phyloP scores from a whole-genome alignment of 2,888 invertebrate genomes.

The Harpagoxenus sublaevis region DNA sequence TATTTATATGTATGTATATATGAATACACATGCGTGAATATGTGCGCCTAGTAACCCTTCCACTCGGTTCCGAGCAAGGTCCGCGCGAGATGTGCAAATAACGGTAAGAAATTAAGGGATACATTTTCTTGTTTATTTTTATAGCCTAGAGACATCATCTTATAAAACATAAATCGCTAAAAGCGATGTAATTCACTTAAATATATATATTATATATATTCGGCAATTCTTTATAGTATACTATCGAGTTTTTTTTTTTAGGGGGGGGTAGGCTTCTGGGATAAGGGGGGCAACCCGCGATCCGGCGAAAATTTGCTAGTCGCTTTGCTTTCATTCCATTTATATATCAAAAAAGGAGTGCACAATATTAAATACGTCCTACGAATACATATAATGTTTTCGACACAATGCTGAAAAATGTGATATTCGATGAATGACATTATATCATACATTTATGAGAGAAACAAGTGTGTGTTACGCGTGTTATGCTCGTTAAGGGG shows the following conservation, averaged over 20 bases:
- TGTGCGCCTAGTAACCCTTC: slow-evolving; percentile 11
- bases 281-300: background rate
- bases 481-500: slow-evolving; percentile 48
- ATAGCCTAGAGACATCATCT: slow-evolving; percentile 76
- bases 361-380: slow-evolving; percentile 29
- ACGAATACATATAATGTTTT: slow-evolving; percentile 53
- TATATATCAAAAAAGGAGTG: slow-evolving; percentile 63
- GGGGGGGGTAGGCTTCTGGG: background rate
- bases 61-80: slow-evolving; percentile 52
- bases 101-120: slow-evolving; percentile 75
- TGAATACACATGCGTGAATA: background rate
- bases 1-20: slow-evolving; percentile 27
- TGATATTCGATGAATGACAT: slow-evolving; percentile 52
- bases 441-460: slow-evolving; percentile 66
- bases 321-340: slow-evolving; percentile 38
- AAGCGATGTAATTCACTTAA: slow-evolving; percentile 73
- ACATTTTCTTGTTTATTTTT: slow-evolving; percentile 76
- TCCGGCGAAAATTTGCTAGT: slow-evolving; percentile 56
- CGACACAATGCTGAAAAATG: slow-evolving; percentile 57
- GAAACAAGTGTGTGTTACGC: slow-evolving; percentile 46
- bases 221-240: slow-evolving; percentile 20
- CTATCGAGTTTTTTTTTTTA: background rate
- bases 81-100: slow-evolving; percentile 66
- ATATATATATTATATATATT: slow-evolving; percentile 66
- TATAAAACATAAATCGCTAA: slow-evolving; percentile 79